Percentiles rank a stretch among this genome's conserved stretches.
These are phyloP conservation scores for Drosophila dunni DNA, from an alignment of 1,140 invertebrate species.

Conservation along the genomic window DNA sequence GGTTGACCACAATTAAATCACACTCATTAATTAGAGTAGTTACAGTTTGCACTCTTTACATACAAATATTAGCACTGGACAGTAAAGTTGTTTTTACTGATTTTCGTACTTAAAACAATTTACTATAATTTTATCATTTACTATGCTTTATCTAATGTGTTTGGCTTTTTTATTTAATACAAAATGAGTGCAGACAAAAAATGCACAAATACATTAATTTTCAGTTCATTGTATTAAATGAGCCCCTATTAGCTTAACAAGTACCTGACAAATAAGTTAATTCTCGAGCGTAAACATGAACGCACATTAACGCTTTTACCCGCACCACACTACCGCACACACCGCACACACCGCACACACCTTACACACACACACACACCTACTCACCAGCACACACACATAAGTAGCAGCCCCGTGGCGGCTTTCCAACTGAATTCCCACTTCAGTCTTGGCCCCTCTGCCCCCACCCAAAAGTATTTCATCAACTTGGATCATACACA, in stretches of 20 bases:
- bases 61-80: too few relatives aligned
- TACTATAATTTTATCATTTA: too few relatives aligned
- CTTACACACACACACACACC: neutral
- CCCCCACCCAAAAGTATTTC: constrained; percentile 35
- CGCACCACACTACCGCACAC: constrained; percentile 1
- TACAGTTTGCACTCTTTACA: too few relatives aligned
- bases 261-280: constrained; percentile 83
- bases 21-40: too few relatives aligned
- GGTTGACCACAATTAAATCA: too few relatives aligned
- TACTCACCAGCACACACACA: neutral
- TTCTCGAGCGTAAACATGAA: constrained; percentile 77
- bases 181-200: too few relatives aligned
- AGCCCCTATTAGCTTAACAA: constrained; percentile 81
- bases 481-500: constrained; percentile 27
- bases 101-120: too few relatives aligned
- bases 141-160: too few relatives aligned
- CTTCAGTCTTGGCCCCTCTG: neutral
- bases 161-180: too few relatives aligned
- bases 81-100: too few relatives aligned
- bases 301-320: constrained; percentile 69
- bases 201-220: constrained; percentile 66
- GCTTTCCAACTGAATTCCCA: constrained; percentile 29
- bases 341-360: too few relatives aligned
- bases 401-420: constrained; percentile 21
- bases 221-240: constrained; percentile 79